phyloP scores from a whole-genome alignment of 2,113 vertebrate species.

The Brachyhypopomus occidentalis region DNA sequence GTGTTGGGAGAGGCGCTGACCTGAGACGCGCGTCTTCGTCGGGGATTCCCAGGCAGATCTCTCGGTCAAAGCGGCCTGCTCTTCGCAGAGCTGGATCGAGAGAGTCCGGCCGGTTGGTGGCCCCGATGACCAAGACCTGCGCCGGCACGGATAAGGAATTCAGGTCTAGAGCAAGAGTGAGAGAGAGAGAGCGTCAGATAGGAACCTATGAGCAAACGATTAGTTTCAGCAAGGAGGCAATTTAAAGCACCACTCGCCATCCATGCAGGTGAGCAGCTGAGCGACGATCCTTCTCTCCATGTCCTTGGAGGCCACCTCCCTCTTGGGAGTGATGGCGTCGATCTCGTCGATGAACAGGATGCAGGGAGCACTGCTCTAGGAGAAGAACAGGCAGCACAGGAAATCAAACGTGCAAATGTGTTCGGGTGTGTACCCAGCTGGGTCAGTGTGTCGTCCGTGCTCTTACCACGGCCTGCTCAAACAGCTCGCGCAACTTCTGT shows the following conservation, averaged over 20 bases:
- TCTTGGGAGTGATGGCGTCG: slow-evolving; percentile 93
- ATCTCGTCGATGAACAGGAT: slow-evolving; percentile 98
- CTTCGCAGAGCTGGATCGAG: slow-evolving; percentile 91
- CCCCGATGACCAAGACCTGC: slow-evolving; percentile 91
- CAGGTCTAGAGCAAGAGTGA: slow-evolving; percentile 75
- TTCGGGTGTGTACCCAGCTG: no score
- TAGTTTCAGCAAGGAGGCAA: neutral
- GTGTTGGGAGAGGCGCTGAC: slow-evolving; percentile 62
- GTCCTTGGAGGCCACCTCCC: slow-evolving; percentile 96
- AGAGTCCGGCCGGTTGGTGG: slow-evolving; percentile 93
- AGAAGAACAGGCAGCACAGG: neutral
- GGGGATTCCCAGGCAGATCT: slow-evolving; percentile 94
- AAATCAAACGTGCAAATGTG: no score
- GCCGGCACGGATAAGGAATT: slow-evolving; percentile 77
- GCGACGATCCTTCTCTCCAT: slow-evolving; percentile 98
- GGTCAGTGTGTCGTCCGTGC: neutral
- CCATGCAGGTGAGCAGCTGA: slow-evolving; percentile 96
- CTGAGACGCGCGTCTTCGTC: slow-evolving; percentile 87
- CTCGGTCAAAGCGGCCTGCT: slow-evolving; percentile 92
- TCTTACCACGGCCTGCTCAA: slow-evolving; percentile 89
- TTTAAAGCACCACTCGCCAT: slow-evolving; percentile 73
- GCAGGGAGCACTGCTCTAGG: slow-evolving; percentile 84
- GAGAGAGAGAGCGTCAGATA: neutral
- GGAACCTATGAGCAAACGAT: neutral
- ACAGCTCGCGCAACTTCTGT: slow-evolving; percentile 91